Evolutionary conservation across 2,113 vertebrate genomes (phyloP), one percentile per base, ranked within the genome.

Genomic region (Gobiocypris rarus): DNA sequence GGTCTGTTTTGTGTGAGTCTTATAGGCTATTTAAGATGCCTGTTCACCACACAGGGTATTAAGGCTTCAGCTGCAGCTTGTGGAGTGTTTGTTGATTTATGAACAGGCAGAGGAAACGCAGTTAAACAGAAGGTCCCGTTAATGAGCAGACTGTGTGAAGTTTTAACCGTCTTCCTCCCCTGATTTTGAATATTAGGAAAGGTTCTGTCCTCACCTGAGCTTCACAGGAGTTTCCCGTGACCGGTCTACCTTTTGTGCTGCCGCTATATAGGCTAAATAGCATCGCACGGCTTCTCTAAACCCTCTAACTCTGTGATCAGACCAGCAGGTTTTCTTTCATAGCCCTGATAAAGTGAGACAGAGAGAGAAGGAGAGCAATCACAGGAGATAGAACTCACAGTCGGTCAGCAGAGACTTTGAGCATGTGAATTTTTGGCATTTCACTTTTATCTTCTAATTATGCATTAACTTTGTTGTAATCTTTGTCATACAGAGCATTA

Each of bases 1-100:
- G 86, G 50, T 58, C 75, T 85, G 70, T 84, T 81, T 81, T 75
- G 73, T 81, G 76, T 82, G 41, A 43, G 43, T 38, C n/a, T 87
- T 86, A 84, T 89, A 69, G 86, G 83, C 78, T 67, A 63, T 83
- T 71, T 83, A 79, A 81, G 78, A 73, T 24, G 83, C 77, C 48
- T 65, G 83, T 80, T 90, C 34, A 58, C 85, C 83, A 48, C 75
- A 63, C 58, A 34, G 69, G 61, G 73, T 48, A 83, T 81, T 83
- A 79, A 61, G 67, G 56, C 17, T 80, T 80, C 65, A 78, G 43
- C 77, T 83, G 26, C 24, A 76, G 86, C 67, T 78, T 75, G 58
- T 67, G 41, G 58, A 41, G 56, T 74, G 15, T 70, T 78, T 52
- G 70, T 75, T 88, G 88, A 89, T 89, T 89, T 89, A 89, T 89